phyloP scores from a whole-genome alignment of 2,888 invertebrate genomes.

The Eupelmus urozonus region DNA sequence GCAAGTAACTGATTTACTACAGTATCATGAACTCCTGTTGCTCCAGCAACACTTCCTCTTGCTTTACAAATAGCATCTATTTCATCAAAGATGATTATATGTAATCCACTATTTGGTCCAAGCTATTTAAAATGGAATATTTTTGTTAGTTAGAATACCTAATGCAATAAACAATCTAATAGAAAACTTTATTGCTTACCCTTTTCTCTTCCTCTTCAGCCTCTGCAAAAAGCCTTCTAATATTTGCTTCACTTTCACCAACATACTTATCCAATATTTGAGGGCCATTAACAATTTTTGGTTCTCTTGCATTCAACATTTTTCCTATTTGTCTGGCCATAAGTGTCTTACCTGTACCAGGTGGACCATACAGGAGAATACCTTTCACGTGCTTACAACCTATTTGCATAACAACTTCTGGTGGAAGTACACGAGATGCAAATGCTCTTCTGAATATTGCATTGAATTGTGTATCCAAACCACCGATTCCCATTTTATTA shows the following conservation, averaged over 20 bases:
- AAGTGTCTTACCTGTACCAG: conserved; percentile 99
- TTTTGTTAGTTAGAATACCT: too few relatives aligned
- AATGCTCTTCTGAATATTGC: conserved; percentile 99
- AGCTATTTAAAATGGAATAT: conserved; percentile 80
- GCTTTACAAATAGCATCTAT: conserved; percentile 99
- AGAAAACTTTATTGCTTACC: too few relatives aligned
- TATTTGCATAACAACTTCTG: conserved; percentile 96
- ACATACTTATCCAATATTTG: conserved; percentile 99
- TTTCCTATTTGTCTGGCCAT: conserved; percentile 99
- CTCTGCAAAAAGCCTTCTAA: conserved; percentile 96
- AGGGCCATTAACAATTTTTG: conserved; percentile 99
- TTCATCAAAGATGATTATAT: conserved; percentile 99
- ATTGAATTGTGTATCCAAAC: conserved; percentile 97
- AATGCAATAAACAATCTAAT: too few relatives aligned
- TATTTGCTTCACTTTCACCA: conserved; percentile 99
- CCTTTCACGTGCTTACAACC: conserved; percentile 99
- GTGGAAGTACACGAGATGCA: conserved; percentile 98
- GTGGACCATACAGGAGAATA: conserved; percentile 96
- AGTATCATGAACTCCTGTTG: conserved; percentile 98
- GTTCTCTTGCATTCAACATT: conserved; percentile 99
- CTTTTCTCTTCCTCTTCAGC: conserved; percentile 99
- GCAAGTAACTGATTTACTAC: conserved; percentile 99
- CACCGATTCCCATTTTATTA: conserved; percentile 99
- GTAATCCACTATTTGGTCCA: conserved; percentile 97
- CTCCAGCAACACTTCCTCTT: conserved; percentile 98